phyloP scores from a whole-genome alignment of 1,140 invertebrate genomes.

The Zaprionus taronus region DNA sequence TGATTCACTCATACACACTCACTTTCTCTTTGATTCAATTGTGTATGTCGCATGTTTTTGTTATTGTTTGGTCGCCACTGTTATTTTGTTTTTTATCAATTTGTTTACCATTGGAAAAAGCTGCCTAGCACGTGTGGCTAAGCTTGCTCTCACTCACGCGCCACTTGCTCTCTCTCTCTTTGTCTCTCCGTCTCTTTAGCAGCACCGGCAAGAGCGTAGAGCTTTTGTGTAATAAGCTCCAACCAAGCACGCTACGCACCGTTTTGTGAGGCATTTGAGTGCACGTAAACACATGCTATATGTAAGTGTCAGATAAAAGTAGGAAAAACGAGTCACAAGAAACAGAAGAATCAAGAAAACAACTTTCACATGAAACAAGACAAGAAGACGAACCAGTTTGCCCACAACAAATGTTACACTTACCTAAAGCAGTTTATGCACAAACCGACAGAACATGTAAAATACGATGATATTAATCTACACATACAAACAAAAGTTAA shows the following conservation, averaged over 20 bases:
- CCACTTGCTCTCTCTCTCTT: conserved; percentile 18
- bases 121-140: conserved; percentile 55
- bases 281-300: conserved; percentile 56
- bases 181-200: conserved; percentile 57
- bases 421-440: background rate
- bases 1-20: conserved; percentile 29
- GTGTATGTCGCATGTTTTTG: conserved; percentile 59
- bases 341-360: background rate
- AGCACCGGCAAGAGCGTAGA: conserved; percentile 65
- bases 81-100: conserved; percentile 41
- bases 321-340: conserved; percentile 4
- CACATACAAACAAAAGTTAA: background rate
- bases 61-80: conserved; percentile 55
- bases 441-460: background rate
- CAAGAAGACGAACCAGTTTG: background rate
- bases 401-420: background rate
- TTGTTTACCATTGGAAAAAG: conserved; percentile 56
- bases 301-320: conserved; percentile 49
- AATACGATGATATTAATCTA: no score
- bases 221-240: conserved; percentile 58
- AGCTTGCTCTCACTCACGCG: conserved; percentile 20
- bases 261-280: conserved; percentile 49
- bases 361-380: conserved; percentile 24
- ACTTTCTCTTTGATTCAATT: conserved; percentile 57
- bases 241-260: conserved; percentile 65